Evolutionary conservation across 1,140 invertebrate species (phyloP).

Genomic region (Luehdorfia chinensis): DNA sequence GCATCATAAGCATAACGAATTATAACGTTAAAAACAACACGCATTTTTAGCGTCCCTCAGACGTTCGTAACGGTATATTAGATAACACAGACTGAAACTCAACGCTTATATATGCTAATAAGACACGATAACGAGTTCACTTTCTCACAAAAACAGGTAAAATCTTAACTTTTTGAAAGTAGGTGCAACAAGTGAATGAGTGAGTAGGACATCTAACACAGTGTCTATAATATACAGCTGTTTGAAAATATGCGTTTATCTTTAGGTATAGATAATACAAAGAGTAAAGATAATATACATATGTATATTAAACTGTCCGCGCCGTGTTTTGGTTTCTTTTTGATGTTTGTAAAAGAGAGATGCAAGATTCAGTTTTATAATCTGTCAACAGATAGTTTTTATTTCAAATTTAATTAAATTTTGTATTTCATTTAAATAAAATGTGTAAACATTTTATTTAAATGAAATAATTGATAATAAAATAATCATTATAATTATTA

Average conservation of each 20-base stretch:
- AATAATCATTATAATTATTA: too few species aligned
- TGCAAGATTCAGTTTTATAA: neutral
- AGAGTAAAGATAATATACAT: neutral
- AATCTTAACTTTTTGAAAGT: conserved; percentile 65
- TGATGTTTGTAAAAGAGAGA: neutral
- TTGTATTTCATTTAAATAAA: too few species aligned
- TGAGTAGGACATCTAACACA: conserved; percentile 31
- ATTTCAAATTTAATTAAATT: too few species aligned
- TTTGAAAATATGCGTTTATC: conserved; percentile 14
- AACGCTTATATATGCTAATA: conserved; percentile 43
- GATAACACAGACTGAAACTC: conserved; percentile 40
- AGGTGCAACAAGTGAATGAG: conserved; percentile 63
- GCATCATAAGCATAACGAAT: conserved; percentile 63
- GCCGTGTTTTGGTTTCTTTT: conserved; percentile 13
- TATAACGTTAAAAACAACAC: conserved; percentile 50
- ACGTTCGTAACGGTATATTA: conserved; percentile 58
- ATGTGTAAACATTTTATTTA: too few species aligned
- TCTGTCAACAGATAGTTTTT: neutral
- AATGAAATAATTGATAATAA: too few species aligned
- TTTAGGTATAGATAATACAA: neutral
- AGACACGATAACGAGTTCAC: conserved; percentile 46
- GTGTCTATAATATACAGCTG: conserved; percentile 11
- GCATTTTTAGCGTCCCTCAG: conserved; percentile 42
- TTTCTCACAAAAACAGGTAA: conserved; percentile 66
- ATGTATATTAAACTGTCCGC: too few species aligned